Evolutionary conservation across 2,797 vertebrate genomes (phyloP).

Genomic region (Cottoperca gobio): DNA sequence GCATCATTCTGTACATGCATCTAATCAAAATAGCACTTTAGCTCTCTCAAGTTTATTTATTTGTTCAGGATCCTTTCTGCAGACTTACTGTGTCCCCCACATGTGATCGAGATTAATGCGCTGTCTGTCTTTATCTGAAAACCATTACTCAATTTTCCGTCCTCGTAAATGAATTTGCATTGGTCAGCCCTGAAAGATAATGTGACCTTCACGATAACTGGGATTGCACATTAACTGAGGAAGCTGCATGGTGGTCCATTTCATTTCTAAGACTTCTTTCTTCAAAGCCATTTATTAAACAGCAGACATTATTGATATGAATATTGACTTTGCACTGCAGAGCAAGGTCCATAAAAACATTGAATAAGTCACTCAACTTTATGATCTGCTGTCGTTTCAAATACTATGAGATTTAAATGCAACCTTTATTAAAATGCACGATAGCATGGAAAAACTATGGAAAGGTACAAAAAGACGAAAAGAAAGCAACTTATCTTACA

Average conservation of each 20-base stretch:
- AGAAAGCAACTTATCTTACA: neutral
- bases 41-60: neutral
- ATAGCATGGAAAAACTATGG: neutral
- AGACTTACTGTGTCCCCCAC: neutral
- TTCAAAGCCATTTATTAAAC: slow-evolving; percentile 1
- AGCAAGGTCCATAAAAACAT: slow-evolving; percentile 32
- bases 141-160: slow-evolving; percentile 46
- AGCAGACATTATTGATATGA: slow-evolving; percentile 27
- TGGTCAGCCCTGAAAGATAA: slow-evolving; percentile 47
- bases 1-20: neutral
- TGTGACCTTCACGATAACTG: slow-evolving; percentile 62
- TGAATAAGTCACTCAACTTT: slow-evolving; percentile 25
- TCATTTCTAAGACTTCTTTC: neutral
- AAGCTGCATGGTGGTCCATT: slow-evolving; percentile 1
- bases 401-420: neutral
- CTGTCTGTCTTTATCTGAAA: slow-evolving; percentile 40
- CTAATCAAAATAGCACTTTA: neutral
- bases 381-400: neutral
- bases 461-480: neutral
- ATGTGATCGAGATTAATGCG: slow-evolving; percentile 53
- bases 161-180: slow-evolving; percentile 49
- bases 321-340: neutral
- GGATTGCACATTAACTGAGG: slow-evolving; percentile 19
- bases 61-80: slow-evolving; percentile 1
- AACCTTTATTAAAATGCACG: neutral